A percentile compares a stretch with the other conserved stretches of the same genome.
Conservation (phyloP, 2,113 vertebrate species). For the Camelus bactrianus region DNA sequence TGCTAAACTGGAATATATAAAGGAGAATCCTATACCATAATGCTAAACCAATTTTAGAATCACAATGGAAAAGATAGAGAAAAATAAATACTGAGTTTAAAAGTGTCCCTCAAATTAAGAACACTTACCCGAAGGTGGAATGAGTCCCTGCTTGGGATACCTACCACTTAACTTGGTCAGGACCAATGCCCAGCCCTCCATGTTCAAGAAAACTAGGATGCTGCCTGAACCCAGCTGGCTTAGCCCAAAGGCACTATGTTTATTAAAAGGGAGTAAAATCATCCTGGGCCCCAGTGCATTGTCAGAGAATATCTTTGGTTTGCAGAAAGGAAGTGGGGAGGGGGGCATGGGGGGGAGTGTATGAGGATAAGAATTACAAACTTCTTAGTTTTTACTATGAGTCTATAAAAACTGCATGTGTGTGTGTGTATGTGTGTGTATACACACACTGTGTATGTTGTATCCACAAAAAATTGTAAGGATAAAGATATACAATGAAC, state of each 20-base stretch:
- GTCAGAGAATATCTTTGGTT: not conserved
- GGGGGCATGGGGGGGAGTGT: not conserved
- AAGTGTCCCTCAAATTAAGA: not conserved
- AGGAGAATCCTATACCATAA: not conserved
- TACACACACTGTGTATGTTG: not conserved
- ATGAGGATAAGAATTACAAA: conserved; percentile 14
- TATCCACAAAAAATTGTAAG: not conserved
- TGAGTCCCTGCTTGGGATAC: not conserved
- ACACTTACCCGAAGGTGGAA: not conserved
- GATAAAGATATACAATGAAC: not conserved
- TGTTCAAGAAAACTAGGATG: not conserved
- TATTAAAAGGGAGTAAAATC: not conserved
- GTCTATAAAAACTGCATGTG: not conserved
- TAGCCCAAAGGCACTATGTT: not conserved
- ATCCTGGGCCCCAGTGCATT: not conserved
- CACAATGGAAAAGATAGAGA: not conserved
- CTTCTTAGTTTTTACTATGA: not conserved
- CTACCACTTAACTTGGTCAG: not conserved
- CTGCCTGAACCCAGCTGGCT: not conserved
- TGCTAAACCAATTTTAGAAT: not conserved
- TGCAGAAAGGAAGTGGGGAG: not conserved
- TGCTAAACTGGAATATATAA: not conserved
- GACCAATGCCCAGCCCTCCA: not conserved
- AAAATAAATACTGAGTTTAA: not conserved
- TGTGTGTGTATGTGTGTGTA: not conserved